These are phyloP conservation scores for Malurus elegans DNA, from an alignment of 2,113 vertebrate species.

Conservation along the genomic window DNA sequence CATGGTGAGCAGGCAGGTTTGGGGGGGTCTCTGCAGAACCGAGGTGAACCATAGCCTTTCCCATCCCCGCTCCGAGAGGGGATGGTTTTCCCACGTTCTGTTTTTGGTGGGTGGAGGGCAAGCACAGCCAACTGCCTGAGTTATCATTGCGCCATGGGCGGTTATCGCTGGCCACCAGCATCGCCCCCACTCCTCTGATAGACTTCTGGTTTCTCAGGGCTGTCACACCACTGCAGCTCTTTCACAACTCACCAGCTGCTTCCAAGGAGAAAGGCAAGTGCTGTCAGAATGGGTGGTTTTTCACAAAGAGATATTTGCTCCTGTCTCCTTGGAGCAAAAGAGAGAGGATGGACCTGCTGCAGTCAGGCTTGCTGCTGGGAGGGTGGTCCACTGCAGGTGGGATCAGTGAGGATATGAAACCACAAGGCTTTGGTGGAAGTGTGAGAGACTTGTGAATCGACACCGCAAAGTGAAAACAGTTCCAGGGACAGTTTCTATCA, in stretches of 20 bases:
- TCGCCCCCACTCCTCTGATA: not conserved
- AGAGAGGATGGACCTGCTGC: not conserved
- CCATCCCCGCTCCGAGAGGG: not conserved
- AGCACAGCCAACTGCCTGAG: conserved; percentile 9
- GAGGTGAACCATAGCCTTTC: not conserved
- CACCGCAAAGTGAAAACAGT: fast-evolving
- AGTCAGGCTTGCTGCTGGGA: not conserved
- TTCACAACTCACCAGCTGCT: not conserved
- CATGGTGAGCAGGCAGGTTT: conserved; percentile 53
- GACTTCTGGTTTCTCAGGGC: conserved; percentile 33
- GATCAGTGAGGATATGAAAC: not conserved
- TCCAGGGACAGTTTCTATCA: not conserved
- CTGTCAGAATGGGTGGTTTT: not conserved
- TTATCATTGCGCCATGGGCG: not conserved
- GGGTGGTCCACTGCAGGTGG: not conserved
- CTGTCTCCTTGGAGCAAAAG: not conserved
- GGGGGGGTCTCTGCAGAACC: not conserved
- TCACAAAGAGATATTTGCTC: not conserved
- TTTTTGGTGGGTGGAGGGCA: not conserved
- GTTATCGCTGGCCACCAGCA: conserved; percentile 26
- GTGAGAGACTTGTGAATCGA: not conserved
- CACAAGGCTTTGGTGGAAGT: not conserved
- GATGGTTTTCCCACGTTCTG: not conserved
- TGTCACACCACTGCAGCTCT: not conserved
- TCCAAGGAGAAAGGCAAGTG: not conserved